Base-by-base conservation (phyloP, 2,888 invertebrate species). In the Pomacea canaliculata region DNA sequence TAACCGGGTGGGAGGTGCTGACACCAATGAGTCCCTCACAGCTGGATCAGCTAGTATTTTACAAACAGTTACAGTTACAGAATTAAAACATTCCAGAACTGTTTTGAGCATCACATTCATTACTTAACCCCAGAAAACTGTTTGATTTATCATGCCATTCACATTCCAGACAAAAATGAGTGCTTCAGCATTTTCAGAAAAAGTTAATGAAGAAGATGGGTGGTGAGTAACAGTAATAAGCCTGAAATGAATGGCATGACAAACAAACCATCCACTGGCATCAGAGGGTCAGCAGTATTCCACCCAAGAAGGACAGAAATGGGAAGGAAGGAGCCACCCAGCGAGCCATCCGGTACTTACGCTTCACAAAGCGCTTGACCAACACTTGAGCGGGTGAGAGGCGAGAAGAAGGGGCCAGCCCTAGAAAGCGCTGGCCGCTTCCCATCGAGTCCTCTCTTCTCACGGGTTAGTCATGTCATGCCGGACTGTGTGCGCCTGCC, bases 341-440 rank as follows among this genome's bases (percentile, higher is more conserved):
- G 67, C 49, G 37, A 69, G 74, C 74, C 74, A 37, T 69, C 74
- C 74, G 62, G 74, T 74, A 74, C 74, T 74, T 74, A 74, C 74
- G 69, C 74, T 74, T 48, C 46, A 73, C 67, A 59, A 59, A 68
- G 69, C 68, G 37, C 60, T 69, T 62, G 74, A 48, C 74, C 68
- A 74, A 67, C 69, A 62, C 74, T 74, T 69, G 74, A 69, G 69
- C 62, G 74, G 74, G 63, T 68, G 74, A 74, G 74, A 74, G 74
- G 74, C 74, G 74, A 74, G 69, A 74, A 69, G 74, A 69, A 74
- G 74, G 74, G 74, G 74, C 74, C 74, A 74, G 74, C 74, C 69
- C 19, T 68, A 51, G n/a, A 59, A 13, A 62, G 74, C 68, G 74
- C 74, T 74, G 74, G 74, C 74, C 74, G 74, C 74, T 74, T 74